Evolutionary conservation across 2,113 vertebrate species (phyloP).

Genomic region (Coracopsis vasa): DNA sequence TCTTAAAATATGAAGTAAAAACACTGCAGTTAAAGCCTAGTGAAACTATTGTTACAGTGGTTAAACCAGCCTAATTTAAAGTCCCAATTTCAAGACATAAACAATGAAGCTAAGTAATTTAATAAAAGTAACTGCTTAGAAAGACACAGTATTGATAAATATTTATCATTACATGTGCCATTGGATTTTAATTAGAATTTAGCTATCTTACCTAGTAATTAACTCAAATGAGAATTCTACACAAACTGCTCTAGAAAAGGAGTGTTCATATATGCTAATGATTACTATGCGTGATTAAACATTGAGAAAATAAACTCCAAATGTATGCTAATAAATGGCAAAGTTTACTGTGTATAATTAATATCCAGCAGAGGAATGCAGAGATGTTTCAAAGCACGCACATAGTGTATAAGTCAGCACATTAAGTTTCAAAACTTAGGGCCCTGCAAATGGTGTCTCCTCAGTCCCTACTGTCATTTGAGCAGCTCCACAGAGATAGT

Average conservation of each 20-base stretch:
- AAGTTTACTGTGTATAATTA: slow-evolving; percentile 18
- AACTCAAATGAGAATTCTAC: slow-evolving; percentile 59
- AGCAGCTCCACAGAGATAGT: not conserved
- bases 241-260: slow-evolving; percentile 50
- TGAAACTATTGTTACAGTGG: not conserved
- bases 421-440: not conserved
- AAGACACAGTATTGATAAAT: slow-evolving; percentile 52
- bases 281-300: slow-evolving; percentile 53
- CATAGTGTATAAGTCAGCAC: not conserved
- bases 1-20: slow-evolving; percentile 7
- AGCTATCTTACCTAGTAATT: slow-evolving; percentile 63
- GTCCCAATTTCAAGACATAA: slow-evolving; percentile 43
- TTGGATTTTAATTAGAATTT: slow-evolving; percentile 70
- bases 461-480: fast-evolving
- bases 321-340: slow-evolving; percentile 66
- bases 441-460: not conserved
- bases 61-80: slow-evolving; percentile 35
- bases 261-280: slow-evolving; percentile 62
- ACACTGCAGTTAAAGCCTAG: not conserved
- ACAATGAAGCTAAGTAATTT: slow-evolving; percentile 34
- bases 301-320: slow-evolving; percentile 54
- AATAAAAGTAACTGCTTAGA: slow-evolving; percentile 46
- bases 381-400: not conserved
- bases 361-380: not conserved
- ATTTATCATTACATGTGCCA: slow-evolving; percentile 62